Percentiles rank a stretch among this genome's conserved stretches.
Evolutionary conservation across 2,888 invertebrate species (phyloP).

Genomic region (Caenorhabditis uteleia): DNA sequence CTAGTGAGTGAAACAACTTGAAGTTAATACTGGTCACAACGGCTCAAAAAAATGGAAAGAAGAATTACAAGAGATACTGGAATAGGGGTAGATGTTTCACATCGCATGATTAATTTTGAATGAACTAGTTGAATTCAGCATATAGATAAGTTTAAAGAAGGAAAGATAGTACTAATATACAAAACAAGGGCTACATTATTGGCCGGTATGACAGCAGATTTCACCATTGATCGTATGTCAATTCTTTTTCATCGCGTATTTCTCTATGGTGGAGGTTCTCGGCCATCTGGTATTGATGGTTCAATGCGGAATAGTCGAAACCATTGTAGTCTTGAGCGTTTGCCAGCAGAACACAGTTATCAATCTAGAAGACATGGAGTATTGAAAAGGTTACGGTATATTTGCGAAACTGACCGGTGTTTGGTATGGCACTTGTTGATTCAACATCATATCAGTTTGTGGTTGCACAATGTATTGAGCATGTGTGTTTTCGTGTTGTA

Average conservation of each 20-base stretch:
- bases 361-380: slow-evolving; percentile 32
- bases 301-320: slow-evolving; percentile 52
- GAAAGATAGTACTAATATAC: too few relatives aligned
- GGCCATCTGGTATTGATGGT: slow-evolving; percentile 38
- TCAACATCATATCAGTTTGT: slow-evolving; percentile 50
- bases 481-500: slow-evolving; percentile 28
- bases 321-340: slow-evolving; percentile 52
- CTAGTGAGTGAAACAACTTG: neutral
- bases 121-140: too few relatives aligned
- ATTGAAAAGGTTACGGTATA: neutral
- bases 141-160: too few relatives aligned
- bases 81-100: slow-evolving; percentile 18
- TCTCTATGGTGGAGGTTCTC: slow-evolving; percentile 10
- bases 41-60: slow-evolving; percentile 4
- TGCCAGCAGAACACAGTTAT: slow-evolving; percentile 47
- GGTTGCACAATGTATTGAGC: slow-evolving; percentile 50
- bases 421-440: slow-evolving; percentile 30
- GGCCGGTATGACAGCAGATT: slow-evolving; percentile 3
- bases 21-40: slow-evolving; percentile 34
- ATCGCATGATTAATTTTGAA: slow-evolving; percentile 8
- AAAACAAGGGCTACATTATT: neutral
- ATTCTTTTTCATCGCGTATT: slow-evolving; percentile 38
- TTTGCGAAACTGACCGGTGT: slow-evolving; percentile 8
- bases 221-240: slow-evolving; percentile 55
- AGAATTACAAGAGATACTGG: slow-evolving; percentile 1